Evolutionary conservation across 1,140 invertebrate species (phyloP), one percentile per base, ranked within the genome.

Genomic region (Aphidius ervi): DNA sequence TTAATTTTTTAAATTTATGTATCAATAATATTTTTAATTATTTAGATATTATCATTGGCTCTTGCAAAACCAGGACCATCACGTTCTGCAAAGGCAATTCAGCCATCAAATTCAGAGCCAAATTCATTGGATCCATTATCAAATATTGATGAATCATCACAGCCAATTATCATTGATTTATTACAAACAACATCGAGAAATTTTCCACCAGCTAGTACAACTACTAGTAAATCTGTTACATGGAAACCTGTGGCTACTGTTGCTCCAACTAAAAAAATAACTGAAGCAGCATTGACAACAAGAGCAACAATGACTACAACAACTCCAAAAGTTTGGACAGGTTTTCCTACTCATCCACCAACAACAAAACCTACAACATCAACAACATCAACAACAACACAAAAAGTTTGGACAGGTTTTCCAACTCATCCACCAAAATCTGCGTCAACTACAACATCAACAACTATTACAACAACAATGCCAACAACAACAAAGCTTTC

Each of bases 1-100:
- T 10, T 9, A 9, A 43, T 43, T 43, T 43, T 43, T 43, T 1
- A 7, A 43, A 8, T 43, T 2, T 7, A 43, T 54, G 6, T 47
- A 41, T 9, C 5, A 41, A 49, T 9, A 54, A 47, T 41, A 47
- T 50, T 46, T 59, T 43, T 56, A 31, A n/a, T 58, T 64, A 63
- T 65, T 0, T 48, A 80, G 78, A 80, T 80, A 8, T 68, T 80
- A 39, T 71, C 72, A 2, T 56, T 79, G 37, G 78, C 76, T 6
- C 59, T 80, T 16, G 68, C 57, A 4, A 70, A 67, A 39, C 59
- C 65, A 5, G 73, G 73, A 23, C 73, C 75, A 9, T 77, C 74
- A 40, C 72, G 75, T 57, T 65, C 73, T 3, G 70, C 76, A 41
- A 80, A 79, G 65, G 76, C 77, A 0, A 74, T 79, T 59, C 69